Evolutionary conservation across 1,140 invertebrate genomes (phyloP).

Genomic region (Scylla paramamosain): DNA sequence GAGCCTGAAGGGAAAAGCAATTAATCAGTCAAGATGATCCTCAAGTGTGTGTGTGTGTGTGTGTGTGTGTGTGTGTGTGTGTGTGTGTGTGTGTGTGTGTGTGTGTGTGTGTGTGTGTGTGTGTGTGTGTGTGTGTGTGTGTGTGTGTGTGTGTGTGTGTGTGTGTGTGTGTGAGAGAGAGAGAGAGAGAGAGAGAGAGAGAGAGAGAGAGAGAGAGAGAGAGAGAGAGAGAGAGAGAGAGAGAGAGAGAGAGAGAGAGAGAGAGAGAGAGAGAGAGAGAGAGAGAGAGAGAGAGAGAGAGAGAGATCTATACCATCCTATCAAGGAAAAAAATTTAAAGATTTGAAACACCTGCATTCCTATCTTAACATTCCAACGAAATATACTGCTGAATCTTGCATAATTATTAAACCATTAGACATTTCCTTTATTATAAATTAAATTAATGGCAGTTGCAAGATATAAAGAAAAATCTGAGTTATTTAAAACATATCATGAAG

Average conservation of each 20-base stretch:
- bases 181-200: conserved; percentile 17
- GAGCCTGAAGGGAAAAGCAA: conserved; percentile 80
- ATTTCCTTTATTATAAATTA: not conserved
- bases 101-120: not conserved
- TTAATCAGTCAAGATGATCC: not conserved
- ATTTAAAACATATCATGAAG: not conserved
- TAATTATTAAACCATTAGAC: too few relatives aligned
- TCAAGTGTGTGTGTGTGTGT: not conserved
- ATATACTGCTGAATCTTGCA: too few relatives aligned
- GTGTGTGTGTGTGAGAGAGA: not conserved
- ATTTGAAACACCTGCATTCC: not conserved
- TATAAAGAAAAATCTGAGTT: not conserved
- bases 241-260: not conserved
- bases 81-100: not conserved
- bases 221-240: conserved; percentile 4
- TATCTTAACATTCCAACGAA: too few relatives aligned
- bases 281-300: not conserved
- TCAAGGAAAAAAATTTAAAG: not conserved
- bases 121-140: not conserved
- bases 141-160: not conserved
- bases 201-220: too few relatives aligned
- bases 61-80: not conserved
- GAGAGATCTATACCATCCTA: not conserved
- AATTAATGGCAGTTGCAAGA: not conserved
- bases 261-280: not conserved